Base-by-base conservation (phyloP, 2,797 vertebrate species). In the Paedocypris micromegethes region DNA sequence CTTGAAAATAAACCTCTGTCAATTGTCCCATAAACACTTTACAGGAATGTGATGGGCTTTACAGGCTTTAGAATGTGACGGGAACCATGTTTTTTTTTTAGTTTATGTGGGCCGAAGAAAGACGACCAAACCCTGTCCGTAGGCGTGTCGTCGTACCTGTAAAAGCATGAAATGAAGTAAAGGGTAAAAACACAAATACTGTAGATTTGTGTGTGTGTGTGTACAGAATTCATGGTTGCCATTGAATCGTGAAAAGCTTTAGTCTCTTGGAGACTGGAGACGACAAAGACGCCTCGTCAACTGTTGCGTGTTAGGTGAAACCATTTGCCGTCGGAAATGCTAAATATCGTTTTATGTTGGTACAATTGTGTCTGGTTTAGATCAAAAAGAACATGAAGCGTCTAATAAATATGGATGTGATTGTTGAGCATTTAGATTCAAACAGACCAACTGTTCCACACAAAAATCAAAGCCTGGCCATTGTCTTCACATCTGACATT, bases 381-480 rank as follows among this genome's bases (percentile, higher is more conserved):
- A 76, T 65, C 60, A 65, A 58, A 79, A 59, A 78, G 56, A 9
- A 80, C 78, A 81, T 69, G 51, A 62, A 51, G 68, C 44, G 71
- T 81, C 78, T 77, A 68, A 85, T 85, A 76, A 82, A 84, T 86
- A 83, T 84, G 76, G 73, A 84, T 84, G 83, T 65, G 72, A 58
- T 69, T 57, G 54, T 72, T 62, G 71, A 70, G 68, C 7, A 5
- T 38, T 61, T 46, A 72, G 77, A 83, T 75, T 72, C 54, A 77
- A 74, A 74, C 41, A 46, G 23, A 65, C 42, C 70, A 55, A 72
- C 55, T 77, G 43, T 60, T 68, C 23, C 23, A 23, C 23, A 23
- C 23, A 23, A 23, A 23, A 23, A 23, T 23, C 23, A 23, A 23
- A 23, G 23, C 23, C 23, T 23, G 23, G 23, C 23, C 23, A 23